Percentiles rank a stretch among this genome's conserved stretches.
These are phyloP conservation scores for Patella depressa DNA, from an alignment of 2,888 invertebrate genomes.

Conservation along the genomic window DNA sequence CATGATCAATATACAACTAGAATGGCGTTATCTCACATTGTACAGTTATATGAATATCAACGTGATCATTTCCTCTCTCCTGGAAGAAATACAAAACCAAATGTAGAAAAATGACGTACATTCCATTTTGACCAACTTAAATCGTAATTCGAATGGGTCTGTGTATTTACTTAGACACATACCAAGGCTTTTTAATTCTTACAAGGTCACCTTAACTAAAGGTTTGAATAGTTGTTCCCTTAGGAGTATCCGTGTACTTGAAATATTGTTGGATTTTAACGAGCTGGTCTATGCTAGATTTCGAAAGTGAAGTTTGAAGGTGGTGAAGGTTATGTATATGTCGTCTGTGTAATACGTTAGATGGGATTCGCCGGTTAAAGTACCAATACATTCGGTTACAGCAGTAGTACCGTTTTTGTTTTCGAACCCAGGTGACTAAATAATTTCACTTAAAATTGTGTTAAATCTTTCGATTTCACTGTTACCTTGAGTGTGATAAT, in stretches of 20 bases:
- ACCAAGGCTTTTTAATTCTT: not conserved
- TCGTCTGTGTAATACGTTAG: not conserved
- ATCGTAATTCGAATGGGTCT: not conserved
- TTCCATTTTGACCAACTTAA: not conserved
- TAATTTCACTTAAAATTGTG: not conserved
- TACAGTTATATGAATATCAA: too few species aligned
- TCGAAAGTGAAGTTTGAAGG: too few species aligned
- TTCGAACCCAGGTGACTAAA: not conserved
- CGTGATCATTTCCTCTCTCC: too few species aligned
- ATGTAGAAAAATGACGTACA: not conserved
- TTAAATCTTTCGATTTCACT: conserved; percentile 48
- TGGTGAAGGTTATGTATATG: not conserved
- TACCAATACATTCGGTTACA: not conserved
- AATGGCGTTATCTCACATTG: too few species aligned
- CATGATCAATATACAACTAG: too few species aligned
- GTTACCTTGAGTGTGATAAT: conserved; percentile 47
- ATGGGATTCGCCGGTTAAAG: not conserved
- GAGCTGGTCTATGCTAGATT: too few species aligned
- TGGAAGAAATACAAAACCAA: too few species aligned
- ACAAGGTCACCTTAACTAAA: not conserved
- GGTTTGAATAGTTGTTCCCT: not conserved
- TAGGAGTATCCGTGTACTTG: not conserved
- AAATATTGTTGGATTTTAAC: too few species aligned
- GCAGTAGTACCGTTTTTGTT: not conserved
- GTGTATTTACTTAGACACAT: not conserved